phyloP scores from a whole-genome alignment of 2,888 invertebrate species.

The Tuberolachnus salignus region DNA sequence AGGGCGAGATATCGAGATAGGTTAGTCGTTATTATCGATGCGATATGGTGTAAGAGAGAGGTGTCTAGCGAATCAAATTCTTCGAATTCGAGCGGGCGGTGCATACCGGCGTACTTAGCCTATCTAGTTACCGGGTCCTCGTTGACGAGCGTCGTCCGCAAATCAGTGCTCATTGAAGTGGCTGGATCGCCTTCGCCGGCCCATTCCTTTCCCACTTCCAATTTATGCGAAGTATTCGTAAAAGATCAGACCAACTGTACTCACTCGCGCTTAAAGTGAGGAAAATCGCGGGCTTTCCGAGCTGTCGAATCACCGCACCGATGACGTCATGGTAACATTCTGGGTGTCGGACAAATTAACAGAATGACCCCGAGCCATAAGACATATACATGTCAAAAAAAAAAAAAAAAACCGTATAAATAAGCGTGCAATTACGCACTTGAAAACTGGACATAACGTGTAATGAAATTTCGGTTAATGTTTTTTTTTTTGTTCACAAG shows the following conservation, averaged over 20 bases:
- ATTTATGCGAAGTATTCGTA: too few relatives aligned
- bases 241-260: too few relatives aligned
- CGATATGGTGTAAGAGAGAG: not conserved
- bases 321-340: not conserved
- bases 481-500: too few relatives aligned
- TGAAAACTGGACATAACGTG: too few relatives aligned
- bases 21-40: not conserved
- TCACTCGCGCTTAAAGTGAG: too few relatives aligned
- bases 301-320: not conserved
- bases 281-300: too few relatives aligned
- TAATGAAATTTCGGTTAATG: too few relatives aligned
- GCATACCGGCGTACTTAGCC: constrained; percentile 5
- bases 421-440: too few relatives aligned
- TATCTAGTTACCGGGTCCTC: not conserved
- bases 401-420: too few relatives aligned
- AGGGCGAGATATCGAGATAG: not conserved
- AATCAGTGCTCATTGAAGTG: too few relatives aligned
- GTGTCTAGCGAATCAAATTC: not conserved
- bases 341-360: constrained; percentile 7
- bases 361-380: not conserved
- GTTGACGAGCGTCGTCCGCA: not conserved
- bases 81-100: not conserved
- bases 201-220: too few relatives aligned
- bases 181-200: too few relatives aligned
- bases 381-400: constrained; percentile 19